Percentiles rank a stretch among this genome's conserved stretches.
Evolutionary conservation across 23 tunicate genomes (phyloP).

Genomic region (Oikopleura dioica): DNA sequence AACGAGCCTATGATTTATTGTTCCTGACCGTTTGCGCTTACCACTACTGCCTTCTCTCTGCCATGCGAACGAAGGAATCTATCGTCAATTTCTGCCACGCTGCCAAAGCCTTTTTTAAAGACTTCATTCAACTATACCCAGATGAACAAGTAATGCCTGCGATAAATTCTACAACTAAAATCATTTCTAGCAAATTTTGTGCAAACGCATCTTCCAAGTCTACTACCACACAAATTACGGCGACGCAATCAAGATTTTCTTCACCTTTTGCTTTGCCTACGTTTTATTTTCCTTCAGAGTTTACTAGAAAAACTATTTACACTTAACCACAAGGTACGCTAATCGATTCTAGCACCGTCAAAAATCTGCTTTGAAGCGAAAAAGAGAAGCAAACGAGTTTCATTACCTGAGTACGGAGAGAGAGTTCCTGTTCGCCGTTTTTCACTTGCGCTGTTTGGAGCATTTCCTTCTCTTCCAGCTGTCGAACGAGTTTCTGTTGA

Average conservation of each 20-base stretch:
- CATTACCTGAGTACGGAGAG: constrained; percentile 36
- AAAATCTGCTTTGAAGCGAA: no score
- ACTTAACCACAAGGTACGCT: no score
- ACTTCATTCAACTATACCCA: background rate
- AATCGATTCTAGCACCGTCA: no score
- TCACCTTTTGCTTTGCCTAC: no score
- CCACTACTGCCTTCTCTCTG: constrained; percentile 55
- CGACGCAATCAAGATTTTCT: no score
- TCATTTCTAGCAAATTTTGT: background rate
- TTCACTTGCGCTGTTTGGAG: constrained; percentile 23
- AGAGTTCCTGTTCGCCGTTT: constrained; percentile 45
- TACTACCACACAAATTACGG: no score
- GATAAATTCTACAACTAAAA: background rate
- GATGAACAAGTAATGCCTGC: background rate
- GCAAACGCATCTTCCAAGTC: no score
- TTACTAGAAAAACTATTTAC: no score
- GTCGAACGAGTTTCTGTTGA: constrained; percentile 53
- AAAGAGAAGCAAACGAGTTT: no score
- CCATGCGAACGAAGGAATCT: background rate
- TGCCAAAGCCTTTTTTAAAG: background rate
- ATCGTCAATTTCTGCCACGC: background rate
- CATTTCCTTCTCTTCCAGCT: constrained; percentile 60
- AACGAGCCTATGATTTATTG: background rate
- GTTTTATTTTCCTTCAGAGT: no score
- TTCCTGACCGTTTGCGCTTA: constrained; percentile 22